Conservation (phyloP, 2,113 vertebrate species). For the Thomomys bottae region DNA sequence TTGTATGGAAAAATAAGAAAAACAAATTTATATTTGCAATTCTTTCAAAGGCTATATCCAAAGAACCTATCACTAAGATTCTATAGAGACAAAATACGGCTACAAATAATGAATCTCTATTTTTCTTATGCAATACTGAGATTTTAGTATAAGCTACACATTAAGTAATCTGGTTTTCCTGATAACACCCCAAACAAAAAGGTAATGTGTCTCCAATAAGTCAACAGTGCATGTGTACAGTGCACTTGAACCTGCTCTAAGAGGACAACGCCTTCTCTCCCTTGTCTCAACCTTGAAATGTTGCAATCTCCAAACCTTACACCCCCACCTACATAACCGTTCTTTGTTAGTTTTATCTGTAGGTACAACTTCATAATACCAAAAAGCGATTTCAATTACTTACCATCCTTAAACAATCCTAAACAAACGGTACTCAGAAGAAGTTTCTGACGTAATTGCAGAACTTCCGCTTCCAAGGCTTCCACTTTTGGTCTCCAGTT, state of each 20-base stretch:
- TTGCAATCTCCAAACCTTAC: neutral
- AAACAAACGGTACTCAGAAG: slow-evolving; percentile 83
- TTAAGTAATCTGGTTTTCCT: neutral
- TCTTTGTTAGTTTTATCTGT: neutral
- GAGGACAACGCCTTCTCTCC: fast-evolving
- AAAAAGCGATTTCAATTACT: slow-evolving; percentile 70
- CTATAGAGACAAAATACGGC: neutral
- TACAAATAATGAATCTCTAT: neutral
- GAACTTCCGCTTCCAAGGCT: slow-evolving; percentile 89
- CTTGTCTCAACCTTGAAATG: neutral
- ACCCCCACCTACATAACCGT: neutral
- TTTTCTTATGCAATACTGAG: neutral
- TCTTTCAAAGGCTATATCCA: neutral
- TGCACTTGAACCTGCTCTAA: fast-evolving
- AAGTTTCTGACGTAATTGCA: slow-evolving; percentile 89
- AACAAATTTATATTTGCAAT: neutral
- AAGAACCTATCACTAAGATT: neutral
- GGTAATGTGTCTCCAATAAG: neutral
- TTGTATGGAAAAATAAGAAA: neutral
- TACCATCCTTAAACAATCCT: slow-evolving; percentile 77
- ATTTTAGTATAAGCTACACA: neutral
- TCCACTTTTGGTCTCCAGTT: slow-evolving; percentile 84
- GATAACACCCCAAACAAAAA: neutral
- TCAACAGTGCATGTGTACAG: too few species aligned
- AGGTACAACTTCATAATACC: neutral